Base-by-base conservation (phyloP, 2,797 vertebrate species). In the Siniperca scherzeri region DNA sequence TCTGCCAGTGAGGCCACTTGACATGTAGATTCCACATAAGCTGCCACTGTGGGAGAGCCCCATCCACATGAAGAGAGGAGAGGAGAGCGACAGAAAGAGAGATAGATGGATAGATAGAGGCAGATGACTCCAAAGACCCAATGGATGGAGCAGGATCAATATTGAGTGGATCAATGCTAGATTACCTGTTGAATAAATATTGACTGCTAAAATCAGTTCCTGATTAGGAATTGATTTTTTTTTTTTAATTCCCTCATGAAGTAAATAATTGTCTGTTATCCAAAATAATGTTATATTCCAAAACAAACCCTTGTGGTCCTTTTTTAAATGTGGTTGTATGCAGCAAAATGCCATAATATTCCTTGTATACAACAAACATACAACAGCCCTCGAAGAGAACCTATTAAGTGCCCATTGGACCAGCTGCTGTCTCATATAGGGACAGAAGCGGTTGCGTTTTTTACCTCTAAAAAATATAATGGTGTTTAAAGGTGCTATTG, bases 21-120 rank as follows among this genome's bases (percentile, higher is more conserved):
- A 90, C 88, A 84, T 82, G 90, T 81, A 52, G 70, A 88, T 84
- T 91, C 74, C 76, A 61, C 66, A 80, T 86, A 79, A 77, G 70
- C 83, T 86, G 77, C 13, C 62, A 22, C 61, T 80, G 73, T 82
- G 87, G 50, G 81, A 86, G 74, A 80, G 70, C 48, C 66, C 14
- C 67, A 71, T 79, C 42, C 57, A 77, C 56, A 70, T n/a, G 64
- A 71, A 69, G 73, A 69, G 73, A 36, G 70, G 61, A 22, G 52
- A 57, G 36, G 59, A 56, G 53, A 36, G 59, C 3, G 3, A n/a
- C 0, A 65, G 52, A 53, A 0, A 56, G 46, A 62, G 61, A 57
- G 52, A 21, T 2, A 22, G 12, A 70, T 44, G 13, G 68, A 67
- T 16, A 19, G 6, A 75, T 48, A 25, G 5, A 72, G 27, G 40